Evolutionary conservation across 2,888 invertebrate species (phyloP), one percentile per base, ranked within the genome.

Genomic region (Diarsia mendica): DNA sequence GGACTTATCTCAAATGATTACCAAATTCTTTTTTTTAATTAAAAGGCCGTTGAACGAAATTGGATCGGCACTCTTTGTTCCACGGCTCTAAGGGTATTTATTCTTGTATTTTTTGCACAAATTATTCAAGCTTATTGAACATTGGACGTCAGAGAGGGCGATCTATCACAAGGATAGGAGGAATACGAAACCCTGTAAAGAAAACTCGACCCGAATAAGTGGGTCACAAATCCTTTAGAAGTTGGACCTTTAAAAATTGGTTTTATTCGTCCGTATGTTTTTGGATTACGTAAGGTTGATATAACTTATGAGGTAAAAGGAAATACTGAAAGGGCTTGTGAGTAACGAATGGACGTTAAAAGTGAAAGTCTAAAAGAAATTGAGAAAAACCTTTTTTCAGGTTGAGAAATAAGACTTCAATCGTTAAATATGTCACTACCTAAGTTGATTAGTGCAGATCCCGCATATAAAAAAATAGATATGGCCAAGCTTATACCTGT

Each of bases 101-200:
- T 92, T 91, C 87, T 89, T 89, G 89, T 90, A 90, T 92, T 93
- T 94, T 93, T 93, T 91, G 88, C 89, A 87, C 90, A 92, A 94
- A 93, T 94, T 94, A 93, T 94, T 93, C 92, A 93, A 89, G 92
- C 92, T 93, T 94, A 93, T 94, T 93, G 93, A 92, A 91, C 93
- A 91, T 92, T 90, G 90, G 91, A 92, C 89, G 91, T 92, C 88
- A 89, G 91, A 88, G 85, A 87, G 80, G 89, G 91, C 91, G 91
- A 94, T 94, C 93, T 94, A 94, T 94, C 93, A 94, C 91, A 79
- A 81, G 89, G 90, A 92, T 92, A 91, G 90, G 90, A 89, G 90
- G 83, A 90, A 88, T 87, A 88, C 85, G 82, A 89, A 90, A 87
- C 89, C 91, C 88, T 89, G 89, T 90, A 90, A 91, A 91, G 92